Conservation (phyloP, 1,140 invertebrate genomes). For the Eufriesea mexicana region DNA sequence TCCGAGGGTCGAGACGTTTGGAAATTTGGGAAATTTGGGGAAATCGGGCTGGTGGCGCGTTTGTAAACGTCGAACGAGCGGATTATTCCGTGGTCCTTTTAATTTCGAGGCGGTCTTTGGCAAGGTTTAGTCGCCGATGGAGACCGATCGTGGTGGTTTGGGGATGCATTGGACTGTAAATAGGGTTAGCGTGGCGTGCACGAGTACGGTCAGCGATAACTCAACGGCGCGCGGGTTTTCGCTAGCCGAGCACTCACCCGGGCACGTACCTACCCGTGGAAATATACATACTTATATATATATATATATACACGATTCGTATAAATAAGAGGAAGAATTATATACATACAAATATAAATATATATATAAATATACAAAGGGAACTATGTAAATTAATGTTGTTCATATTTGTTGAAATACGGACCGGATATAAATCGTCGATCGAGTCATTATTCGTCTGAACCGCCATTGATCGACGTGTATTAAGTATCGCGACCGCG, state of each 20-base stretch:
- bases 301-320: slow-evolving; percentile 54
- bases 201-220: not conserved
- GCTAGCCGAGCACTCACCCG: not conserved
- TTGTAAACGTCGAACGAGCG: not conserved
- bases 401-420: slow-evolving; percentile 68
- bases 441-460: slow-evolving; percentile 48
- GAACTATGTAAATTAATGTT: slow-evolving; percentile 68
- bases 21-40: too few relatives aligned
- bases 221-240: not conserved
- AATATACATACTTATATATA: slow-evolving; percentile 49
- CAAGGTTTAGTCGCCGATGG: not conserved
- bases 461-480: slow-evolving; percentile 23
- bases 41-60: too few relatives aligned
- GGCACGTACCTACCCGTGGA: not conserved
- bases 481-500: slow-evolving; percentile 13
- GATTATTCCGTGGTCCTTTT: not conserved
- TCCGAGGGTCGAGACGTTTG: too few relatives aligned
- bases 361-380: slow-evolving; percentile 52
- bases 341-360: slow-evolving; percentile 60
- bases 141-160: not conserved
- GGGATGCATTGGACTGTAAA: not conserved
- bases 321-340: slow-evolving; percentile 62
- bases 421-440: slow-evolving; percentile 43
- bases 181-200: not conserved
- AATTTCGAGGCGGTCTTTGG: not conserved